These are phyloP conservation scores for Dryococelus australis DNA, from an alignment of 2,888 invertebrate species.

Conservation along the genomic window DNA sequence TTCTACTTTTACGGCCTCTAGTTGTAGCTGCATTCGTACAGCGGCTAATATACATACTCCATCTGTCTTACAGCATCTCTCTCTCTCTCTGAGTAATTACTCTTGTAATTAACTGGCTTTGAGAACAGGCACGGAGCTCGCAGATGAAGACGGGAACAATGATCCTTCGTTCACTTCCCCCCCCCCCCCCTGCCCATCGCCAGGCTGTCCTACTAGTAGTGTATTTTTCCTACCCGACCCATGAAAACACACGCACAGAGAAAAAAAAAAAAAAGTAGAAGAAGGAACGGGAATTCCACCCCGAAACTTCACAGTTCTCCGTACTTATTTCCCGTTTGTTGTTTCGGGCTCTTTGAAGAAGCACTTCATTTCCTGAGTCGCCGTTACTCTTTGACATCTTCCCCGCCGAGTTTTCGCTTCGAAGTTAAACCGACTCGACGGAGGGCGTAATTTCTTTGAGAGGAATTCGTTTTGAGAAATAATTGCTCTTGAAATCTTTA, in stretches of 20 bases:
- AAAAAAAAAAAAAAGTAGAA: background rate
- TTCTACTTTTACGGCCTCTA: no score
- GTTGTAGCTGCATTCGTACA: background rate
- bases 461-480: no score
- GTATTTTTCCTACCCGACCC: background rate
- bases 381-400: background rate
- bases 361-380: background rate
- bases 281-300: background rate
- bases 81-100: background rate
- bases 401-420: background rate
- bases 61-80: background rate
- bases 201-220: background rate
- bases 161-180: background rate
- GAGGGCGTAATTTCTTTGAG: no score
- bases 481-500: no score
- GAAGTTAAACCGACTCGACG: no score
- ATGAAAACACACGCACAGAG: background rate
- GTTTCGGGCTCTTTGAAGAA: background rate
- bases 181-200: no score
- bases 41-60: background rate
- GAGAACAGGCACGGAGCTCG: background rate
- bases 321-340: constrained; percentile 3
- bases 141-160: background rate
- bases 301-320: background rate
- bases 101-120: constrained; percentile 2